These are phyloP conservation scores for Chaetura pelagica DNA, from an alignment of 2,113 vertebrate species.

Conservation along the genomic window DNA sequence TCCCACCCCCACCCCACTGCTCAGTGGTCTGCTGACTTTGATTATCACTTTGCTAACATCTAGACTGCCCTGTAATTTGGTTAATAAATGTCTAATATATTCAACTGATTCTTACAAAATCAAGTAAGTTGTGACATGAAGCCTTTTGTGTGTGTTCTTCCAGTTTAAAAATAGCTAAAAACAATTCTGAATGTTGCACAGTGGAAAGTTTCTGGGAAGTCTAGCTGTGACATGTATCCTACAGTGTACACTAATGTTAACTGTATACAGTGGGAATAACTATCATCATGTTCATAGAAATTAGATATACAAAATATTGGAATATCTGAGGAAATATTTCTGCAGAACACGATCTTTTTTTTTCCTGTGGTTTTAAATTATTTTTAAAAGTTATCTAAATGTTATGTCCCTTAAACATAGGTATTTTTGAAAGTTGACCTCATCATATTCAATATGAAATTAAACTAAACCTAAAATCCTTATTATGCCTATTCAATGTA, in stretches of 20 bases:
- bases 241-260: neutral
- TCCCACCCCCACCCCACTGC: neutral
- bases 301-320: neutral
- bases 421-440: neutral
- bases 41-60: neutral
- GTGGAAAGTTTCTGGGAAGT: neutral
- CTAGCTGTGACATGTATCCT: neutral
- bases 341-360: neutral
- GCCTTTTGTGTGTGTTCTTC: neutral
- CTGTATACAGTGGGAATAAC: neutral
- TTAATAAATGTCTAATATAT: slow-evolving; percentile 21
- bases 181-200: neutral
- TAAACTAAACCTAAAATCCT: neutral
- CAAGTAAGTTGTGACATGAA: neutral
- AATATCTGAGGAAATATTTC: neutral
- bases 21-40: neutral
- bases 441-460: neutral
- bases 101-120: slow-evolving; percentile 2
- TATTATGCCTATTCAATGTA: neutral
- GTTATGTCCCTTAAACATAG: neutral
- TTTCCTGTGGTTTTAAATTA: neutral
- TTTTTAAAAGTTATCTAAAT: neutral
- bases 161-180: neutral
- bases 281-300: neutral
- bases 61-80: neutral